Conservation (phyloP, 2,113 vertebrate genomes). For the Illadopsis cleaveri region DNA sequence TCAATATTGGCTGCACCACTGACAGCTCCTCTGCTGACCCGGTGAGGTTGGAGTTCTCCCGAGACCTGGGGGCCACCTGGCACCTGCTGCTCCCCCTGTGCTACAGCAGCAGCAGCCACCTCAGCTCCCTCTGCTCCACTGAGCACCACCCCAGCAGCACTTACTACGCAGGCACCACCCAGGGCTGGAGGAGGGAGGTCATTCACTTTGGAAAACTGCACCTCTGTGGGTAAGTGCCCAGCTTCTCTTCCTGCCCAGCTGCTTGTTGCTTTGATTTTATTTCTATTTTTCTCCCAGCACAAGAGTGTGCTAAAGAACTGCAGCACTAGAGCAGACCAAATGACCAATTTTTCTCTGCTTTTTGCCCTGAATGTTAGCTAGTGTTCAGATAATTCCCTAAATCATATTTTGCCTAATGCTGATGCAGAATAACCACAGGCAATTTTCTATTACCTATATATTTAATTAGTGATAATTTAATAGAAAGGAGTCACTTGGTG, state of each 20-base stretch:
- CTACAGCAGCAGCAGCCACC: constrained; percentile 85
- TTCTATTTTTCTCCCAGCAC: background rate
- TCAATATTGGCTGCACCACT: constrained; percentile 93
- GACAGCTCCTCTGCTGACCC: constrained; percentile 90
- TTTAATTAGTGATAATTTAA: background rate
- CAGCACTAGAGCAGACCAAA: background rate
- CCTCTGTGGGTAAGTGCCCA: constrained; percentile 88
- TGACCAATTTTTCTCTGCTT: background rate
- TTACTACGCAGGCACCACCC: constrained; percentile 92
- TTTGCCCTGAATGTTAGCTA: background rate
- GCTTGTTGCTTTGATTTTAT: background rate
- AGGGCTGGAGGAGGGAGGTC: constrained; percentile 94
- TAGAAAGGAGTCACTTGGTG: background rate
- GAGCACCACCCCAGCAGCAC: constrained; percentile 94
- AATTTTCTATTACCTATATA: background rate
- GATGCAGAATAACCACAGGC: background rate
- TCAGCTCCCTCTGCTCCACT: constrained; percentile 92
- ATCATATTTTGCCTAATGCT: background rate
- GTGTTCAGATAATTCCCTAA: background rate
- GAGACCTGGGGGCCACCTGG: constrained; percentile 95
- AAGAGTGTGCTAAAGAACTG: background rate
- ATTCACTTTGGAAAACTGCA: constrained; percentile 93
- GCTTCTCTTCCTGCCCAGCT: background rate
- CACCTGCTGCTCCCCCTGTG: constrained; percentile 94
- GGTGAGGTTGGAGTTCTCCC: constrained; percentile 90